Evolutionary conservation across 2,888 invertebrate species (phyloP).

Genomic region (Monopis laevigella): DNA sequence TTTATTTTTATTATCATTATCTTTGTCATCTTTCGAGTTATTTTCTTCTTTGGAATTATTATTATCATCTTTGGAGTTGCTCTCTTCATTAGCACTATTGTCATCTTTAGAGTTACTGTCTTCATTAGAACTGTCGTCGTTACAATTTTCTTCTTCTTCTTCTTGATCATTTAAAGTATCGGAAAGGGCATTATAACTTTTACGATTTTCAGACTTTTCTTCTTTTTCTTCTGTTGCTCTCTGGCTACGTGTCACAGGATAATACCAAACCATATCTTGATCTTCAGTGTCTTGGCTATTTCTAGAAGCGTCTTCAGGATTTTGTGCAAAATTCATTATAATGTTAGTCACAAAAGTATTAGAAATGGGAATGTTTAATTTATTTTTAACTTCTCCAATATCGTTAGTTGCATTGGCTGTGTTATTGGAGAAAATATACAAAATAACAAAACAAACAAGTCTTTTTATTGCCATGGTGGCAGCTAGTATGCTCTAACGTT

Average conservation of each 20-base stretch:
- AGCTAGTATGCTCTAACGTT: too few relatives aligned
- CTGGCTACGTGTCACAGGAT: neutral
- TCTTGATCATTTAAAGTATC: conserved; percentile 2
- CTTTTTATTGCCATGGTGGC: too few relatives aligned
- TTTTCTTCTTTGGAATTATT: neutral
- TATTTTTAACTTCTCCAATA: too few relatives aligned
- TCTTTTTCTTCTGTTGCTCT: conserved; percentile 6
- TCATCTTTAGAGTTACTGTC: neutral
- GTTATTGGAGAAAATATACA: too few relatives aligned
- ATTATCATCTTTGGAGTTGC: neutral
- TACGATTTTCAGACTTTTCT: neutral
- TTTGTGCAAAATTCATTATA: conserved; percentile 5
- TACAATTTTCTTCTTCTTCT: neutral
- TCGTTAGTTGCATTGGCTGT: too few relatives aligned
- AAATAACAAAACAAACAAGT: too few relatives aligned
- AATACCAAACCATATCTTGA: neutral
- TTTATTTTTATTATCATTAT: neutral
- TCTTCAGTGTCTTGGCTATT: neutral
- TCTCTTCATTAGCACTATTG: neutral
- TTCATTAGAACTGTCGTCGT: neutral
- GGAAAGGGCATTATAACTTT: conserved; percentile 2
- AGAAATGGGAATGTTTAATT: neutral
- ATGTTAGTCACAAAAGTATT: conserved; percentile 1
- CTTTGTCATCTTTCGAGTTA: neutral
- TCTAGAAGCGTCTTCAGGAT: neutral